Conservation (phyloP, 1,140 invertebrate genomes). For the Scylla paramamosain region DNA sequence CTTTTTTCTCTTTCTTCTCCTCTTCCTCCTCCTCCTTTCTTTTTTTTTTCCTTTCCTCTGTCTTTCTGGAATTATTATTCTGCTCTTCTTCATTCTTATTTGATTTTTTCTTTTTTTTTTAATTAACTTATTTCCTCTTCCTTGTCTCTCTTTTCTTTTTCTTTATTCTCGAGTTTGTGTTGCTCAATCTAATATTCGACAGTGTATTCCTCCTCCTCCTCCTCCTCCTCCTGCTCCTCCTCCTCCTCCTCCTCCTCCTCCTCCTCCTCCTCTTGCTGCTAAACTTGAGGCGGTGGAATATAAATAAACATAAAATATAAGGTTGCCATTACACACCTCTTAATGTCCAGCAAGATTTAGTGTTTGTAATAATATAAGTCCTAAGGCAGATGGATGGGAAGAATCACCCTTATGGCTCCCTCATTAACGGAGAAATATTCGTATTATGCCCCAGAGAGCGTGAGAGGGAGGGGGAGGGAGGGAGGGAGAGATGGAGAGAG, state of each 20-base stretch:
- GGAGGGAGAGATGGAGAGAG: neutral
- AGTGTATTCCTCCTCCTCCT: neutral
- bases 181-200: neutral
- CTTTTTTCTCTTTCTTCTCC: too few species aligned
- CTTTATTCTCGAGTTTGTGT: too few species aligned
- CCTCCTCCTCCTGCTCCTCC: neutral
- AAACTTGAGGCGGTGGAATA: neutral
- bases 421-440: conserved; percentile 4
- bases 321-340: neutral
- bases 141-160: too few species aligned
- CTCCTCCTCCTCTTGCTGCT: neutral
- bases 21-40: too few species aligned
- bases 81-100: too few species aligned
- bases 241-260: neutral
- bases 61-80: too few species aligned
- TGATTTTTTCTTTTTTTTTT: too few species aligned
- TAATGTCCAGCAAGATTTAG: conserved; percentile 4
- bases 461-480: conserved; percentile 5
- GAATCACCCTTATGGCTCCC: neutral
- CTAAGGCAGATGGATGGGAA: conserved; percentile 4
- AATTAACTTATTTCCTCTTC: too few species aligned
- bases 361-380: neutral
- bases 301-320: neutral
- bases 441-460: neutral
- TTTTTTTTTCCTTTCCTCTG: too few species aligned